Evolutionary conservation across 2,797 vertebrate species (phyloP).

Genomic region (Smutsia gigantea): DNA sequence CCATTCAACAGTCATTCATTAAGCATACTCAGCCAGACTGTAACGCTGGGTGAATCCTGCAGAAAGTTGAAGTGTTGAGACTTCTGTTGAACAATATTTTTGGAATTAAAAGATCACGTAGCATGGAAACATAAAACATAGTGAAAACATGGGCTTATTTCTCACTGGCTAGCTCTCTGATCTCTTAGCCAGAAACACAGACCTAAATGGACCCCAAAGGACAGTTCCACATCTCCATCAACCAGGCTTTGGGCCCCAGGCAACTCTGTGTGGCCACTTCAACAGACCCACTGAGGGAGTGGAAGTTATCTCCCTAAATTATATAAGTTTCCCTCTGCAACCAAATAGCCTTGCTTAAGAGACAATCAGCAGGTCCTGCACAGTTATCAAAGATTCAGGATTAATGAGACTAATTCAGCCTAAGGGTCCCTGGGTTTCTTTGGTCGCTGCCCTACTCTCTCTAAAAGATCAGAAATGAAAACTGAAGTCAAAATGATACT

Average conservation of each 20-base stretch:
- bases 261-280: not conserved
- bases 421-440: conserved; percentile 11
- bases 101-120: not conserved
- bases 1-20: not conserved
- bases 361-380: not conserved
- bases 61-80: not conserved
- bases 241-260: not conserved
- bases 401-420: not conserved
- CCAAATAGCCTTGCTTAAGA: conserved; percentile 4
- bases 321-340: not conserved
- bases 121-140: not conserved
- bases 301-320: not conserved
- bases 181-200: conserved; percentile 28
- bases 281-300: not conserved
- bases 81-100: not conserved
- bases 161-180: not conserved
- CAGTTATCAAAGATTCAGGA: not conserved
- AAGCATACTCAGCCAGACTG: not conserved
- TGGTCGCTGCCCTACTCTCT: not conserved
- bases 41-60: conserved; percentile 16
- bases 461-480: conserved; percentile 28
- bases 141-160: not conserved
- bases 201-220: not conserved
- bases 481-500: not conserved
- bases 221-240: not conserved